Evolutionary conservation across 2,113 vertebrate species (phyloP), one percentile per base, ranked within the genome.

Genomic region (Athene noctua): DNA sequence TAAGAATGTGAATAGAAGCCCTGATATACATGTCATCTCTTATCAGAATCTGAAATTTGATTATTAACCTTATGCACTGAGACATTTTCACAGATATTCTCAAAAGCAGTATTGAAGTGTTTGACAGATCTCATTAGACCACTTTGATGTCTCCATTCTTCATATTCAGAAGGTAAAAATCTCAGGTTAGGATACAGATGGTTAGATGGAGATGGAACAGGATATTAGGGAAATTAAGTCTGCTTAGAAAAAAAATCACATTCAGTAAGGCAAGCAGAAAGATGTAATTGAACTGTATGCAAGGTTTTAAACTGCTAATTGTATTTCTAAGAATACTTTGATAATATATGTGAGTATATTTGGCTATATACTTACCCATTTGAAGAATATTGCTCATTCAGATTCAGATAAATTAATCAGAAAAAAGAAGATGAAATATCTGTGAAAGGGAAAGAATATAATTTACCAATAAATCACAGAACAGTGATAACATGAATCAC

Each of bases 401-500:
- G 88, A 96, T 66, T 95, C 44, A 77, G 51, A 95, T n/a, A 97
- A 91, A 97, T 97, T 96, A 96, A 96, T 98, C 94, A 97, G 75
- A 80, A 91, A 96, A 97, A 92, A 51, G 80, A 96, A 95, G 94
- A 94, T 46, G 90, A 96, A 96, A 94, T 94, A 93, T 81, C 66
- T 91, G 58, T 94, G 85, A 95, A 97, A 97, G 77, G 96, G 79
- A 97, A 97, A 94, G 67, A 70, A 97, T 97, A 96, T 96, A 94
- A 97, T 98, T 98, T 97, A 94, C 91, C 93, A 94, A 59, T 97
- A 97, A 97, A 96, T 98, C 96, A 97, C 49, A 91, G 68, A 96
- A 90, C 51, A 93, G 59, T 80, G 72, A 90, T 95, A 96, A 95
- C 82, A 96, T 97, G 97, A 97, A 95, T 98, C 96, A 97, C 68